Evolutionary conservation across 1,140 invertebrate species (phyloP), one percentile per base, ranked within the genome.

Genomic region (Delia radicum): DNA sequence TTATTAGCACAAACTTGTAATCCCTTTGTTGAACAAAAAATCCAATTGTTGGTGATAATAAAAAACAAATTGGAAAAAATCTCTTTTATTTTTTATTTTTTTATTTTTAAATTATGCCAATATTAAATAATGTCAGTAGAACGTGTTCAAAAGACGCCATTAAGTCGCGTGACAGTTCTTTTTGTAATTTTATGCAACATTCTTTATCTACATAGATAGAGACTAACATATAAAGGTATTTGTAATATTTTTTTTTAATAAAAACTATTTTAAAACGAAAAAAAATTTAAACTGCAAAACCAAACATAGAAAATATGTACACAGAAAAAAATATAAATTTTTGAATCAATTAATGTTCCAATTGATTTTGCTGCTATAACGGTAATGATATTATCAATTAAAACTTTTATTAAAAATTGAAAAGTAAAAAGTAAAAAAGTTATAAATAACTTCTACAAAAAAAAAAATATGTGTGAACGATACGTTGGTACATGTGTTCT

Each of bases 91-190:
- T n/a, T n/a, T n/a, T n/a, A 18, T 7, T 21, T 21, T 21, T 55
- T 18, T 55, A 55, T 55, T 55, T 55, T 55, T 55, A 55, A 55
- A 55, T 55, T 55, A 55, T 55, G 48, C 48, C 48, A 55, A 55
- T 55, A 55, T 21, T 55, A 55, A 55, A 55, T 55, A 55, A 55
- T 55, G 48, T 55, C 24, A 55, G 48, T 55, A 55, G 48, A 55
- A 55, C 48, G 48, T 55, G 48, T 55, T 21, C 48, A 55, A 55
- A 55, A 55, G 48, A 55, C 48, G 48, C 48, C 48, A 55, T 55
- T 55, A 55, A 55, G n/a, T 55, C 48, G 48, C 48, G 48, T 55
- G 48, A 55, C 48, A 55, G 18, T 55, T 21, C 24, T 24, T 55
- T 55, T 55, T 15, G 48, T 21, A 7, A 2, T n/a, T 55, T 55